Percentiles rank a stretch among this genome's conserved stretches.
These are phyloP conservation scores for Enteromius argenteus DNA, from an alignment of 2,797 vertebrate species.

Conservation along the genomic window DNA sequence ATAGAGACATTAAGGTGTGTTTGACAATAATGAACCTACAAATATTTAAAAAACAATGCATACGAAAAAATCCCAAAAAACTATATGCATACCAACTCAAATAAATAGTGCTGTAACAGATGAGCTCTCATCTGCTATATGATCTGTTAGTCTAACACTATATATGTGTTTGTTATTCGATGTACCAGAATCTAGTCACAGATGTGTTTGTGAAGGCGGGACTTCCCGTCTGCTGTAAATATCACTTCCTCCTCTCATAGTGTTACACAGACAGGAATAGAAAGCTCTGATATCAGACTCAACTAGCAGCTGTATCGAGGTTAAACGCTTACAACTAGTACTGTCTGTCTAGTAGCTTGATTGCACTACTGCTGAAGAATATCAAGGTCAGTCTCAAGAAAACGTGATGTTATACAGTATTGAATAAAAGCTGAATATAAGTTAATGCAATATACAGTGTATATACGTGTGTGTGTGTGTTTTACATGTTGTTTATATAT, in stretches of 20 bases:
- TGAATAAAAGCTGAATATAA: not conserved
- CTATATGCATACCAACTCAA: not conserved
- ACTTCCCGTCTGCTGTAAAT: not conserved
- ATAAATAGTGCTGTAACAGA: not conserved
- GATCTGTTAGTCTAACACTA: not conserved
- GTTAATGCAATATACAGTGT: too few species aligned
- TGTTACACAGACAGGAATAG: not conserved
- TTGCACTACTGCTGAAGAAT: not conserved
- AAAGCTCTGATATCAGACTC: not conserved
- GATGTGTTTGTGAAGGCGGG: not conserved
- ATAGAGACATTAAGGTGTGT: constrained; percentile 17
- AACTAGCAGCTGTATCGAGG: not conserved
- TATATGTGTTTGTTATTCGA: not conserved
- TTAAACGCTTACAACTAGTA: not conserved
- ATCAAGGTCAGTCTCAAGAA: not conserved
- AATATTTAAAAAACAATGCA: not conserved
- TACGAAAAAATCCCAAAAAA: not conserved
- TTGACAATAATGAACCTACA: not conserved
- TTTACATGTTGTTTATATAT: too few species aligned
- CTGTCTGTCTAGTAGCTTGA: not conserved
- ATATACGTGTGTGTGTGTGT: too few species aligned
- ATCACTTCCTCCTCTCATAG: not conserved
- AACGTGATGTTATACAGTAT: not conserved
- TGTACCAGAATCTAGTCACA: not conserved
- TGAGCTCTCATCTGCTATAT: not conserved